phyloP scores from a whole-genome alignment of 2,113 vertebrate genomes.

The Acrocephalus arundinaceus region DNA sequence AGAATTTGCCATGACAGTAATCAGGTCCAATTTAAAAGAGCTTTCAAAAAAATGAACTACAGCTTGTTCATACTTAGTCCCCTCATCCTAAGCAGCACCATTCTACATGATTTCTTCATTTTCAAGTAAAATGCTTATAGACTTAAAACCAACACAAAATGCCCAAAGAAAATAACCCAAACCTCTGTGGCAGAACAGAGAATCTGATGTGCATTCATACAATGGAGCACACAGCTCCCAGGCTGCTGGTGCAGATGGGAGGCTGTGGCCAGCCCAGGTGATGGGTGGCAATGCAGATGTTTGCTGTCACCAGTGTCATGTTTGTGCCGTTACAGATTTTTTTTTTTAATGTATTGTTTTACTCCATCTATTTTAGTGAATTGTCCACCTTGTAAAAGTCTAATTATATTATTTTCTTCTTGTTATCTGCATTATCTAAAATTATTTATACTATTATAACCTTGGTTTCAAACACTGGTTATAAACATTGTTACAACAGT shows the following conservation, averaged over 20 bases:
- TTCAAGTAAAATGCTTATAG: background rate
- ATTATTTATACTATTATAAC: conserved; percentile 75
- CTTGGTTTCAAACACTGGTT: conserved; percentile 61
- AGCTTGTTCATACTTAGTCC: background rate
- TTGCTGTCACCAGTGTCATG: conserved; percentile 57
- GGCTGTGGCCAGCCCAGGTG: background rate
- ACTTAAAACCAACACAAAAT: background rate
- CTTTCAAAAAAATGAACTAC: background rate
- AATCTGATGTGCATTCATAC: background rate
- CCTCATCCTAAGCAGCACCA: background rate
- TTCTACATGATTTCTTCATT: background rate
- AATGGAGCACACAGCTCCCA: background rate
- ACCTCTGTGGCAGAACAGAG: background rate
- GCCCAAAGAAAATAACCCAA: background rate
- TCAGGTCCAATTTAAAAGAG: background rate
- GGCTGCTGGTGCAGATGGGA: background rate
- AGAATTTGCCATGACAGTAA: background rate
- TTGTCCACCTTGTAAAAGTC: conserved; percentile 71
- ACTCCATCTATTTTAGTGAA: conserved; percentile 69
- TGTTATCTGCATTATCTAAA: conserved; percentile 68
- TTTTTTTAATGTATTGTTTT: conserved; percentile 67
- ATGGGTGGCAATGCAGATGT: conserved; percentile 65
- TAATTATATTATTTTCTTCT: conserved; percentile 72
- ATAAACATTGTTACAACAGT: conserved; percentile 67
- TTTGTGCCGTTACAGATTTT: conserved; percentile 55